phyloP scores from a whole-genome alignment of 2,888 invertebrate genomes.

The Drosophila kuntzei region DNA sequence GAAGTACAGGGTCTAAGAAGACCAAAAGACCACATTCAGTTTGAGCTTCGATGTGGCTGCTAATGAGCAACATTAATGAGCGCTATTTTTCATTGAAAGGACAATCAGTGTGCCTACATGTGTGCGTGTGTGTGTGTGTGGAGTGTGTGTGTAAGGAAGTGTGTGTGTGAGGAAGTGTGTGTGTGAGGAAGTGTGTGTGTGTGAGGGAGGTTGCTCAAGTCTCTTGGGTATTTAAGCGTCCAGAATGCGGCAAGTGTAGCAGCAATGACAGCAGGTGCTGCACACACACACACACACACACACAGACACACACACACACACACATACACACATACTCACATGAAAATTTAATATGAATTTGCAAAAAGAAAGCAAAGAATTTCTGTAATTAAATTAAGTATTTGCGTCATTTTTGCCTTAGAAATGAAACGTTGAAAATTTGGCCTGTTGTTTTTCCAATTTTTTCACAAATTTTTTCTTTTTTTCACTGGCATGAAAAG shows the following conservation, averaged over 20 bases:
- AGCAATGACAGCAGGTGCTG: constrained; percentile 75
- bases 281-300: constrained; percentile 23
- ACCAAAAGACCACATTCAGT: constrained; percentile 6
- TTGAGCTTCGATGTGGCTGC: constrained; percentile 64
- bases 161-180: constrained; percentile 15
- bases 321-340: constrained; percentile 22
- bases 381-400: constrained; percentile 77
- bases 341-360: constrained; percentile 74
- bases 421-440: constrained; percentile 2
- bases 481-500: no score
- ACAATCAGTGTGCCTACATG: constrained; percentile 59
- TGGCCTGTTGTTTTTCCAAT: background rate
- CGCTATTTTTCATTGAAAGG: constrained; percentile 80
- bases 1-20: constrained; percentile 4
- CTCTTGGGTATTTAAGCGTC: constrained; percentile 72
- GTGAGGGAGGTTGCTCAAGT: constrained; percentile 31
- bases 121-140: constrained; percentile 14
- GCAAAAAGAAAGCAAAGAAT: constrained; percentile 71
- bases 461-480: no score
- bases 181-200: background rate
- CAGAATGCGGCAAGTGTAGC: constrained; percentile 61
- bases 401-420: constrained; percentile 47
- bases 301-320: constrained; percentile 3
- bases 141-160: constrained; percentile 6
- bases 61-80: constrained; percentile 85